These are phyloP conservation scores for Taphrorychus bicolor DNA, from an alignment of 2,888 invertebrate species.

Conservation along the genomic window DNA sequence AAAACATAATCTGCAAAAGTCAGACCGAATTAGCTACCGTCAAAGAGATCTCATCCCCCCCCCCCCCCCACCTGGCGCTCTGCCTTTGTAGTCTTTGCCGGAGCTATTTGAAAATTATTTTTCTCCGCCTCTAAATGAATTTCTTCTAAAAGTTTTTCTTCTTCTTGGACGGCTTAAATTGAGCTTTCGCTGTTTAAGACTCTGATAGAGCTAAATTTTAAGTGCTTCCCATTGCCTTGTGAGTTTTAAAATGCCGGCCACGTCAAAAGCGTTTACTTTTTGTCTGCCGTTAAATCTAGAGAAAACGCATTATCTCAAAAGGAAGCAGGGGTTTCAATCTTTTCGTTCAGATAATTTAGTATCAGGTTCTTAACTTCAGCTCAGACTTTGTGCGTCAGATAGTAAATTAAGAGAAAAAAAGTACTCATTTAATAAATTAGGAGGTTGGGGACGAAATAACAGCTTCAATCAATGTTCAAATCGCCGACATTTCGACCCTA, in stretches of 20 bases:
- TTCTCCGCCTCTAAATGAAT: conserved; percentile 14
- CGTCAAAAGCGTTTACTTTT: background rate
- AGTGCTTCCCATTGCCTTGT: background rate
- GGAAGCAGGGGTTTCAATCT: too few relatives aligned
- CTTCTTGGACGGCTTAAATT: conserved; percentile 6
- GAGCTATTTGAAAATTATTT: conserved; percentile 23
- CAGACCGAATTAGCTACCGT: conserved; percentile 47
- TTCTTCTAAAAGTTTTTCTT: conserved; percentile 14
- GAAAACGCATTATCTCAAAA: too few relatives aligned
- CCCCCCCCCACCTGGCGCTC: conserved; percentile 30
- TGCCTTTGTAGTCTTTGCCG: conserved; percentile 23
- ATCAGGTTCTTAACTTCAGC: too few relatives aligned
- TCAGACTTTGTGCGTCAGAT: too few relatives aligned
- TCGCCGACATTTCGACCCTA: too few relatives aligned
- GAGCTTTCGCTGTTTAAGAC: background rate
- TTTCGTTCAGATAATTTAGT: too few relatives aligned
- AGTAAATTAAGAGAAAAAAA: too few relatives aligned
- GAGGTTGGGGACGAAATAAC: too few relatives aligned
- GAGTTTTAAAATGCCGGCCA: background rate
- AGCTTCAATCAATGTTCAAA: too few relatives aligned
- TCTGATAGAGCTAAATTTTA: background rate
- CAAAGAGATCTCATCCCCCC: conserved; percentile 46
- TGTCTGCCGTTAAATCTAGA: too few relatives aligned
- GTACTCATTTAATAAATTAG: too few relatives aligned
- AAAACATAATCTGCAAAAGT: conserved; percentile 42